Conservation (phyloP, 2,797 vertebrate genomes). For the Molossus alvarezi region DNA sequence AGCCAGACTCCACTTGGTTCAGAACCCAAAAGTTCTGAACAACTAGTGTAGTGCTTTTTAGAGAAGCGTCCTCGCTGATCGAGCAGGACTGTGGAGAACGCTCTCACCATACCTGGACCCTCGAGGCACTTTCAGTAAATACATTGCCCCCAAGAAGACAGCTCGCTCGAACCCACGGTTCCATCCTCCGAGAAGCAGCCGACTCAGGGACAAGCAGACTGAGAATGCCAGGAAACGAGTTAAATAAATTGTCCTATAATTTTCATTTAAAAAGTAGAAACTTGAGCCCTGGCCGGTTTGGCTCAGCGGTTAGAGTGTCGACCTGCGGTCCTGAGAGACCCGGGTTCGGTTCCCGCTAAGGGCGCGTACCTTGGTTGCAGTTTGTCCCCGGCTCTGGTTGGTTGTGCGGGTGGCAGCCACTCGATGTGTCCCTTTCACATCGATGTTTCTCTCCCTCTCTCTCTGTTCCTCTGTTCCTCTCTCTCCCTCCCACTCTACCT, state of each 20-base stretch:
- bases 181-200: not conserved
- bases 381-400: too few relatives aligned
- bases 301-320: too few relatives aligned
- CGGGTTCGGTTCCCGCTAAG: too few relatives aligned
- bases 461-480: too few relatives aligned
- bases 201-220: not conserved
- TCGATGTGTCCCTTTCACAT: too few relatives aligned
- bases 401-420: too few relatives aligned
- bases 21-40: not conserved
- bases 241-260: not conserved
- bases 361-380: too few relatives aligned
- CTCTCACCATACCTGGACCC: not conserved
- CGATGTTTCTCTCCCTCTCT: too few relatives aligned
- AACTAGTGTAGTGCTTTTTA: not conserved
- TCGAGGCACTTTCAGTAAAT: not conserved
- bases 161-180: not conserved
- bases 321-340: too few relatives aligned
- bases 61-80: not conserved
- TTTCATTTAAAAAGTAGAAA: slow-evolving; percentile 47
- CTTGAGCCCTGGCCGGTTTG: too few relatives aligned
- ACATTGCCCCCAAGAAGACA: not conserved
- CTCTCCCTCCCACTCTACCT: too few relatives aligned
- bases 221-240: not conserved
- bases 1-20: not conserved
- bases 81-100: not conserved